Base-by-base conservation (phyloP, 2,797 vertebrate species). In the Chelonia mydas region DNA sequence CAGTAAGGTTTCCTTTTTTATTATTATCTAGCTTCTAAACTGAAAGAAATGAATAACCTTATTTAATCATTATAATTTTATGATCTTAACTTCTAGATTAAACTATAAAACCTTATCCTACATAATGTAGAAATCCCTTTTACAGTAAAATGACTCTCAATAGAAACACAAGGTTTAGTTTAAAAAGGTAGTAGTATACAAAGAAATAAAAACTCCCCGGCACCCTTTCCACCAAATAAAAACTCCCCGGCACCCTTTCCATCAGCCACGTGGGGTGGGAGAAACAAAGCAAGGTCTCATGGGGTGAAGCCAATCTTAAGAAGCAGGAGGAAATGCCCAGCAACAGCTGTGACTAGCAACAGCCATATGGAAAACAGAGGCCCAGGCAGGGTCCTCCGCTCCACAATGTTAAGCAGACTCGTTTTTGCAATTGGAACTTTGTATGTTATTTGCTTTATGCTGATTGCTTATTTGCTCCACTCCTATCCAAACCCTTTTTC, bases 1-100 rank as follows among this genome's bases (percentile, higher is more conserved):
- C 27, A 89, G 92, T 94, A 95, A 94, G 74, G 16, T 93, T 11
- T 57, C 92, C 94, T 91, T 65, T 94, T 79, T 53, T 78, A 68
- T 65, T 2, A 45, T 89, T 89, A 90, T n/a, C 28, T 88, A 57
- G n/a, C 65, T 95, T 90, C 55, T 83, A 68, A 90, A 86, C 77
- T 90, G 12, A 3, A 83, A 96, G 80, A 79, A 77, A 89, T 55
- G 61, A 87, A 65, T 81, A 89, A 91, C 3, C 27, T 27, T 49
- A 77, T 28, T 77, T 28, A 47, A 77, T 31, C 47, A 77, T 72
- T 25, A 25, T 25, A 25, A 41, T 41, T 72, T 21, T 72, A 23
- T 72, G 15, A 21, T 47, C 7, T n/a, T 47, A 57, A 33, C 27
- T 57, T 5, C 74, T 27, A 31, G 37, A 81, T 57, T 49, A 74